These are phyloP conservation scores for Cossypha caffra DNA, from an alignment of 2,797 vertebrate genomes.

Conservation along the genomic window DNA sequence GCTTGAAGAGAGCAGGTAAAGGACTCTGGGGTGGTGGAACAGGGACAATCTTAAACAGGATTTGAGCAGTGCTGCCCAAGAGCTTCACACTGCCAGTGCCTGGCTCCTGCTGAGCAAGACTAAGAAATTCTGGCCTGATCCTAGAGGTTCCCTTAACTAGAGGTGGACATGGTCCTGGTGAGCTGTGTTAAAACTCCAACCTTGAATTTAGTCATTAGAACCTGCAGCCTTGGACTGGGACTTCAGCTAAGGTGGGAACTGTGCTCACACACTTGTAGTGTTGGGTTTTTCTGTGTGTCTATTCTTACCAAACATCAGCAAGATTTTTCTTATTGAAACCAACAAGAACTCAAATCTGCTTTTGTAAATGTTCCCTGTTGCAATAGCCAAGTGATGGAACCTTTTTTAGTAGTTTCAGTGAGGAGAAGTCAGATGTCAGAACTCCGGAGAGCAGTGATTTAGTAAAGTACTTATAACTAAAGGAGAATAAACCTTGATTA, in stretches of 20 bases:
- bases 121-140: not conserved
- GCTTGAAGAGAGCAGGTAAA: not conserved
- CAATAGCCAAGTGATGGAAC: not conserved
- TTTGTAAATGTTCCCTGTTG: not conserved
- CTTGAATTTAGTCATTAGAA: not conserved
- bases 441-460: not conserved
- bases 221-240: fast-evolving
- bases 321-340: not conserved
- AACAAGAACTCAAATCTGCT: not conserved
- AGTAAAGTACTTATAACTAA: not conserved
- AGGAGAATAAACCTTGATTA: conserved; percentile 2
- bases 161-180: not conserved
- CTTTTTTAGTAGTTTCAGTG: not conserved
- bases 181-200: not conserved
- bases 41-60: not conserved
- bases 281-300: not conserved
- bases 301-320: not conserved
- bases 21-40: not conserved
- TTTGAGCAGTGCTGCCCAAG: not conserved
- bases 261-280: not conserved
- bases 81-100: fast-evolving
- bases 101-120: not conserved
- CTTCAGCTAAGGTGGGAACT: fast-evolving
- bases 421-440: not conserved
- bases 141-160: not conserved